Evolutionary conservation across 1,140 invertebrate genomes (phyloP), one percentile per base, ranked within the genome.

Genomic region (Littorina saxatilis): DNA sequence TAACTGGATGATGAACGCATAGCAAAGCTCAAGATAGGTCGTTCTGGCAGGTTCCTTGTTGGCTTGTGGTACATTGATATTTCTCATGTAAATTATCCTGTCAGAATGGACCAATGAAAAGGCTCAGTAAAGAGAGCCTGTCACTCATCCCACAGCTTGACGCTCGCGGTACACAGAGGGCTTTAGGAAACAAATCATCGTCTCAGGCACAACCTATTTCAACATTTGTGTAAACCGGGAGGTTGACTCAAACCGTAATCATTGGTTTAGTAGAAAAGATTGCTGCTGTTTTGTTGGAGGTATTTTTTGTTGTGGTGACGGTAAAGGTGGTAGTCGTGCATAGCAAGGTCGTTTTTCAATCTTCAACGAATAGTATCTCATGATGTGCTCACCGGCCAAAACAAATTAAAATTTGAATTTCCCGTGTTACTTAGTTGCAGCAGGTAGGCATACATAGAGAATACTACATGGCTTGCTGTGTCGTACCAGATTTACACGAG

Each of bases 71-170:
- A 82, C 84, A 85, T 85, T 85, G 84, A 85, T 85, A 83, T 85
- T 85, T 85, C 84, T 82, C 83, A 85, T 85, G 84, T 85, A 85
- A 85, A 85, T 85, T 83, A 85, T 75, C 74, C 73, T 66, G 63
- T 81, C 58, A 35, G 52, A 80, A 70, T 61, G 70, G 72, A 79
- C 84, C 84, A 85, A 85, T 85, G 72, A 82, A 83, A 83, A 58
- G 20, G 68, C 81, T 76, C 75, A 58, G 35, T 72, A 58, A 47
- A 40, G 52, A 76, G 63, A 77, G 55, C 77, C 80, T 85, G 84
- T 85, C 82, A 85, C 79, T 85, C 80, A 85, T 39, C 27, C 50
- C 47, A 78, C 40, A 27, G 63, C 50, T 50, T 50, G 35, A 27
- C 9, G 43, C 78, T 43, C 55, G 35, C 40, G 29, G 70, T 23